These are phyloP conservation scores for Crotophaga sulcirostris DNA, from an alignment of 2,113 vertebrate species.

Conservation along the genomic window DNA sequence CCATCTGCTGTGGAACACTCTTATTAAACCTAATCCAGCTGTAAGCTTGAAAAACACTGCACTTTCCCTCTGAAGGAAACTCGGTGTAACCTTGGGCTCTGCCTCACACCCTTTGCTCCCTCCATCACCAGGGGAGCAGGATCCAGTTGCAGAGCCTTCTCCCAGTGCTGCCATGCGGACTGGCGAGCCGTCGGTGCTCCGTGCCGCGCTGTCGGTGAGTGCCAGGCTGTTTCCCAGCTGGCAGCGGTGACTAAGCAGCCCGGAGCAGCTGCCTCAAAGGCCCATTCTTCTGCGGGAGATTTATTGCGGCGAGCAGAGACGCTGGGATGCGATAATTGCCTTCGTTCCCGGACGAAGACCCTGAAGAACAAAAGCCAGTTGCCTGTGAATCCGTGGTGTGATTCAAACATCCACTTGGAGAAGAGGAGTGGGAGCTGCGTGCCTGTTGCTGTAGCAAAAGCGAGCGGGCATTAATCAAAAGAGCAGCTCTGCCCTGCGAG, in stretches of 20 bases:
- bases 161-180: neutral
- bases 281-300: constrained; percentile 56
- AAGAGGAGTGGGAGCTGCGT: constrained; percentile 13
- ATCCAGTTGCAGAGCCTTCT: neutral
- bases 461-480: neutral
- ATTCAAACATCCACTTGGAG: constrained; percentile 24
- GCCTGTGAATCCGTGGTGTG: constrained; percentile 29
- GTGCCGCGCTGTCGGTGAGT: fast-evolving
- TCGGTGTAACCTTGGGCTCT: neutral
- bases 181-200: neutral
- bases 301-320: constrained; percentile 46
- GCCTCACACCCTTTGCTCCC: neutral
- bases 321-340: constrained; percentile 28
- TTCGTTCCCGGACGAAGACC: constrained; percentile 17
- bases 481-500: neutral
- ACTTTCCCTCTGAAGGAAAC: neutral
- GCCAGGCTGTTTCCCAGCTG: neutral
- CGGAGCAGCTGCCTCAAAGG: constrained; percentile 17
- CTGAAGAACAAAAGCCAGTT: constrained; percentile 64
- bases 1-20: neutral
- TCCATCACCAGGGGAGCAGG: fast-evolving
- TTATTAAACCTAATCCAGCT: neutral
- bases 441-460: constrained; percentile 38
- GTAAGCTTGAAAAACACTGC: neutral
- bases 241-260: constrained; percentile 27